Base-by-base conservation (phyloP, 2,797 vertebrate genomes). In the Enteromius trimaculatus region DNA sequence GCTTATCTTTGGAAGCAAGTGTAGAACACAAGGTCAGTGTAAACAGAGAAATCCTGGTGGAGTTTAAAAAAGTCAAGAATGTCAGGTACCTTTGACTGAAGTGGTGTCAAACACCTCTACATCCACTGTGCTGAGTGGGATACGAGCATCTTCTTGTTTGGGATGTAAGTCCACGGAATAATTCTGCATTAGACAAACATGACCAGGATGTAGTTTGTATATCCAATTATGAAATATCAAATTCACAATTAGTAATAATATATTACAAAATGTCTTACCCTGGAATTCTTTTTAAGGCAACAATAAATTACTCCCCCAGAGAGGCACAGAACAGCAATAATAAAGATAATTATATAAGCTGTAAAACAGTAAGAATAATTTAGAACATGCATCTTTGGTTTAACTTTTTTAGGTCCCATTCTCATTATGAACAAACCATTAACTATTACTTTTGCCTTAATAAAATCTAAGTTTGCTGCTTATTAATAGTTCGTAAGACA, bases 121-220 rank as follows among this genome's bases (percentile, higher is more conserved):
- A 0, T 92, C 91, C 26, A 91, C 8, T 0, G 80, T 6, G 64
- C 91, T 92, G 49, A 95, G 91, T 39, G 93, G 95, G 79, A 95
- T 88, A 34, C 90, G 88, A 39, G 88, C 86, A 17, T 93, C 93
- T 80, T 94, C 93, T 0, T 65, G 87, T 85, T 90, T 91, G 51
- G 82, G 60, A 1, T 49, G 62, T 3, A 91, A 60, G 68, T 95
- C 91, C 1, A 93, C 55, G 0, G 92, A 92, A 74, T 92, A 88
- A 21, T 71, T 90, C 94, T 95, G 88, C 7, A 60, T 82, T 34
- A 76, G 21, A 79, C 34, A 39, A 65, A 81, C 39, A 70, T 72
- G 23, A 70, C 34, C 19, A 71, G 55, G 37, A 62, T 71, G 14
- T 19, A 37, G 8, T 37, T 49, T 0, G 2, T 23, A 23, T 17